Evolutionary conservation across 1,140 invertebrate genomes (phyloP).

Genomic region (Lethocerus indicus): DNA sequence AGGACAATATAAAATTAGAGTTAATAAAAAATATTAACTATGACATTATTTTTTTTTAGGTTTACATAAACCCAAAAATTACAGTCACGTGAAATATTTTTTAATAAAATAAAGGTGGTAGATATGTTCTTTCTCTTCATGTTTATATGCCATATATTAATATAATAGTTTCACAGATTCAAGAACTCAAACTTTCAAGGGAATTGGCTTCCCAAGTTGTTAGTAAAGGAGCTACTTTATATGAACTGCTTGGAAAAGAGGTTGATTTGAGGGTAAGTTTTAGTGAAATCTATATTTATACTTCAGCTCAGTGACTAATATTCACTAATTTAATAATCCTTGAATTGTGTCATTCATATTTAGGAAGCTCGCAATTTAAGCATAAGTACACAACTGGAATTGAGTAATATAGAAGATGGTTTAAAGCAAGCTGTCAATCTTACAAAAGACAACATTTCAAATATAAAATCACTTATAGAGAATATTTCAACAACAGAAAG

Average conservation of each 20-base stretch:
- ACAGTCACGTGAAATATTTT: no score
- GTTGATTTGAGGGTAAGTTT: slow-evolving; percentile 40
- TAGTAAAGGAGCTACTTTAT: slow-evolving; percentile 69
- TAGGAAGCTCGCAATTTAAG: slow-evolving; percentile 41
- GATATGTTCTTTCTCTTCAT: no score
- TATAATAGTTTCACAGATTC: slow-evolving; percentile 29
- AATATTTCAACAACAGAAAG: slow-evolving; percentile 72
- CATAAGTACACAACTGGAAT: slow-evolving; percentile 61
- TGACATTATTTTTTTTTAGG: no score
- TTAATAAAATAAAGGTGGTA: no score
- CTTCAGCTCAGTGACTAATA: neutral
- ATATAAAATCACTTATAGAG: slow-evolving; percentile 55
- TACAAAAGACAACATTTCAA: slow-evolving; percentile 48
- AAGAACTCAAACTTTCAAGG: slow-evolving; percentile 72
- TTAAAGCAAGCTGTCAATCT: slow-evolving; percentile 50
- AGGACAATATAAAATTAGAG: no score
- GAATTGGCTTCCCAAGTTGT: slow-evolving; percentile 82
- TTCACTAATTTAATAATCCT: neutral
- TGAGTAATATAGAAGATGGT: slow-evolving; percentile 59
- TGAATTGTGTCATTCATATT: neutral
- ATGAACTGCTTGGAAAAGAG: slow-evolving; percentile 83
- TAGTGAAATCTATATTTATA: neutral
- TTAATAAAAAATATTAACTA: no score
- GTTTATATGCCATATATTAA: no score
- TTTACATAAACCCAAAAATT: no score